A percentile compares a stretch with the other conserved stretches of the same genome.
Conservation (phyloP, 2,888 invertebrate species). For the Phaedon cochleariae region DNA sequence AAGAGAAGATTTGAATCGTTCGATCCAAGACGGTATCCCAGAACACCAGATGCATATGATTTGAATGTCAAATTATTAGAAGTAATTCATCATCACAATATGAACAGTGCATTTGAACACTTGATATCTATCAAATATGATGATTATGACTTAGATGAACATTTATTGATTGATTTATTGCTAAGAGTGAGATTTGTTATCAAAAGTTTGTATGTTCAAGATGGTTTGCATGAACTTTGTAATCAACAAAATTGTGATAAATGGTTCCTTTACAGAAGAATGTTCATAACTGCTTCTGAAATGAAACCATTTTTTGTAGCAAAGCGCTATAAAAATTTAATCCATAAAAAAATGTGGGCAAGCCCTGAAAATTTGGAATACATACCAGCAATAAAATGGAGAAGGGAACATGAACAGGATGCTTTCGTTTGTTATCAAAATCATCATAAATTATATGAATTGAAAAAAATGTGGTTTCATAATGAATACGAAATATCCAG, state of each 20-base stretch:
- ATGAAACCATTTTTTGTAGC: no score
- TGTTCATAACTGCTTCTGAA: no score
- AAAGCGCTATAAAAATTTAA: no score
- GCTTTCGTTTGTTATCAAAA: background rate
- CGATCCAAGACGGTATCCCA: background rate
- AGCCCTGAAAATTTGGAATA: no score
- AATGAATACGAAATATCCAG: constrained; percentile 14
- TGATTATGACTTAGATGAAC: no score
- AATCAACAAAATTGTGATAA: background rate
- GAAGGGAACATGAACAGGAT: background rate
- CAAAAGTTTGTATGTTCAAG: background rate
- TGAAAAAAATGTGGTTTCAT: background rate
- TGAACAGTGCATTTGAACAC: background rate
- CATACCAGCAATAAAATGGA: no score
- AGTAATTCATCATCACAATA: constrained; percentile 4
- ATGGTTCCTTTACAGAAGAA: background rate
- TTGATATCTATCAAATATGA: no score
- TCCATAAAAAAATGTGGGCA: no score
- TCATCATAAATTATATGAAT: no score
- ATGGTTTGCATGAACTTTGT: background rate
- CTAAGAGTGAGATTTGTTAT: background rate
- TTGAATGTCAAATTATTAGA: background rate
- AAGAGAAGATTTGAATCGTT: no score
- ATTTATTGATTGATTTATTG: no score
- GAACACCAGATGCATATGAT: background rate